Base-by-base conservation (phyloP, 2,888 invertebrate genomes). In the Drosophila meridiana region DNA sequence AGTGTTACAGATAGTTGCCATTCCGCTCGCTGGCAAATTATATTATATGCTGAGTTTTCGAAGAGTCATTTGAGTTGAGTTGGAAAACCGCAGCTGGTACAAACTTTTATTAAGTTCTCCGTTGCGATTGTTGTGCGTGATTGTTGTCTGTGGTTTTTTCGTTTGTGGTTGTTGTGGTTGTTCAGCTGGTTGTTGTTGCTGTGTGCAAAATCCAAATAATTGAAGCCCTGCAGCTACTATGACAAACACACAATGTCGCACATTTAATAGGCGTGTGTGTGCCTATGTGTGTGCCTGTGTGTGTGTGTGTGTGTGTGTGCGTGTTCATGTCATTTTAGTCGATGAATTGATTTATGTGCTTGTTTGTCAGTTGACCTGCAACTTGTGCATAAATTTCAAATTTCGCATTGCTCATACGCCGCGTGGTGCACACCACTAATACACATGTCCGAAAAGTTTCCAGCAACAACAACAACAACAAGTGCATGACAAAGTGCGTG, bases 341-440 rank as follows among this genome's bases (percentile, higher is more conserved):
- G 87, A 87, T 85, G 85, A 87, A 87, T 87, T 84, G 84, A 85
- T 84, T 84, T 84, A 84, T 87, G 71, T 69, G 82, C 76, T 82
- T 87, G 84, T 80, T 84, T 84, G 72, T 75, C 76, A 84, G 84
- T 75, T 84, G 80, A 85, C 84, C 84, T 84, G 87, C 80, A 85
- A 77, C 82, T 84, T 87, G 76, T 84, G 85, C 87, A 87, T 84
- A 87, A 84, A 85, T 87, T 85, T 75, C 65, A 50, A 80, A 81
- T 81, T 30, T 30, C 56, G 28, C 40, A 66, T 78, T 69, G 43
- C 72, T 38, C 67, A 72, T 72, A 79, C 78, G 76, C 73, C 62
- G 20, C 43, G 73, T 62, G 63, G 47, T 32, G 43, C 42, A 26
- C 48, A 40, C 40, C 56, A 72, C 73, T 76, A 73, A 79, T 76